Evolutionary conservation across 2,113 vertebrate species (phyloP).

Genomic region (Myotis davidii): DNA sequence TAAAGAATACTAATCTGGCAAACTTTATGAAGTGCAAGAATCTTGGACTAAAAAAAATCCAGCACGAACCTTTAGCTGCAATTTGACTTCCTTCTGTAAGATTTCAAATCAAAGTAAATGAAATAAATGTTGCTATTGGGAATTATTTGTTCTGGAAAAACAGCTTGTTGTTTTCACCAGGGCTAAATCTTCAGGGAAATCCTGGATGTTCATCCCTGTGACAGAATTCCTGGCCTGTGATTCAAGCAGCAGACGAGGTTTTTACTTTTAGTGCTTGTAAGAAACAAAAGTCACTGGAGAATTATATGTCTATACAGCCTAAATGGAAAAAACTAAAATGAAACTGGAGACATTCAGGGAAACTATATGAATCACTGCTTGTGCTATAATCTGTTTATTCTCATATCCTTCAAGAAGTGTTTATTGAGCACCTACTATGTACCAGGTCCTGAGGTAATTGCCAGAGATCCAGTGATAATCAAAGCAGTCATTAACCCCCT

Average conservation of each 20-base stretch:
- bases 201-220: slow-evolving; percentile 5
- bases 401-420: neutral
- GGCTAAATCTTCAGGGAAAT: slow-evolving; percentile 43
- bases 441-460: neutral
- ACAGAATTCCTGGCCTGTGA: slow-evolving; percentile 18
- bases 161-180: neutral
- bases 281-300: slow-evolving; percentile 10
- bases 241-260: neutral
- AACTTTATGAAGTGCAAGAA: neutral
- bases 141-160: slow-evolving; percentile 39
- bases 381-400: neutral
- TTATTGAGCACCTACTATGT: neutral
- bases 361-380: neutral
- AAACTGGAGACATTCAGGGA: neutral
- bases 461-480: neutral
- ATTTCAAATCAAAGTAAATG: neutral
- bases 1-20: neutral
- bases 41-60: neutral
- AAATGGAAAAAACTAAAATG: neutral
- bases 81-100: slow-evolving; percentile 36
- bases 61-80: neutral
- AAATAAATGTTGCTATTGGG: slow-evolving; percentile 15
- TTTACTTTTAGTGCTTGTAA: neutral
- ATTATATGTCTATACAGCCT: neutral
- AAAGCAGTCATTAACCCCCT: neutral